Conservation (phyloP, 2,797 vertebrate genomes). For the Neostethus bicornis region DNA sequence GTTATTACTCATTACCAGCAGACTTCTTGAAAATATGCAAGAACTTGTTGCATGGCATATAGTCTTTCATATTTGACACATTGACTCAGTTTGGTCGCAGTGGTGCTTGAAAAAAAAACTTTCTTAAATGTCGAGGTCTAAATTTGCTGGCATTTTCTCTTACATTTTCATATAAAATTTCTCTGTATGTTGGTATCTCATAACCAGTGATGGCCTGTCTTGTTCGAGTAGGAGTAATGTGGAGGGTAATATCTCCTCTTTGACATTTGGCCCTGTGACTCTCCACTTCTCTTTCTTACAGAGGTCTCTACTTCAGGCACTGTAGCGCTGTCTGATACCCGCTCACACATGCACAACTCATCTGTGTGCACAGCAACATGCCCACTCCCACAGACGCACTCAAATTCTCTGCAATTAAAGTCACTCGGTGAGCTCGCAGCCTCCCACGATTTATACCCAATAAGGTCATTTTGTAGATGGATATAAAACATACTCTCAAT, state of each 20-base stretch:
- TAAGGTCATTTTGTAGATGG: constrained; percentile 67
- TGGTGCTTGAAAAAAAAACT: constrained; percentile 13
- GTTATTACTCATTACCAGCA: constrained; percentile 50
- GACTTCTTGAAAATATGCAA: constrained; percentile 55
- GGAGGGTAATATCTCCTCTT: constrained; percentile 69
- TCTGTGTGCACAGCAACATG: background rate
- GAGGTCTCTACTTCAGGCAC: constrained; percentile 48
- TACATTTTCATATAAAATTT: constrained; percentile 38
- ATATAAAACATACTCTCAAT: constrained; percentile 64
- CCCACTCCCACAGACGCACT: constrained; percentile 1
- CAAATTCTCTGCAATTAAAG: constrained; percentile 62
- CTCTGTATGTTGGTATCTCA: constrained; percentile 53
- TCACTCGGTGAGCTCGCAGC: constrained; percentile 62
- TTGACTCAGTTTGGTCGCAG: background rate
- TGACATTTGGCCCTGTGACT: constrained; percentile 65
- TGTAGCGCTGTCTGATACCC: constrained; percentile 66
- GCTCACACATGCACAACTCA: constrained; percentile 56
- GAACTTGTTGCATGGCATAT: constrained; percentile 35
- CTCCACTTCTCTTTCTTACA: constrained; percentile 58
- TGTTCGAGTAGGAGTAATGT: constrained; percentile 62
- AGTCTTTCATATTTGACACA: constrained; percentile 32
- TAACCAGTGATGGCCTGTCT: constrained; percentile 28
- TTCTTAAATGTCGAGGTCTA: constrained; percentile 27
- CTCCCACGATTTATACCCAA: constrained; percentile 67
- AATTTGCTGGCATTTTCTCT: constrained; percentile 30